phyloP scores from a whole-genome alignment of 2,113 vertebrate genomes.

The Diadophis punctatus region DNA sequence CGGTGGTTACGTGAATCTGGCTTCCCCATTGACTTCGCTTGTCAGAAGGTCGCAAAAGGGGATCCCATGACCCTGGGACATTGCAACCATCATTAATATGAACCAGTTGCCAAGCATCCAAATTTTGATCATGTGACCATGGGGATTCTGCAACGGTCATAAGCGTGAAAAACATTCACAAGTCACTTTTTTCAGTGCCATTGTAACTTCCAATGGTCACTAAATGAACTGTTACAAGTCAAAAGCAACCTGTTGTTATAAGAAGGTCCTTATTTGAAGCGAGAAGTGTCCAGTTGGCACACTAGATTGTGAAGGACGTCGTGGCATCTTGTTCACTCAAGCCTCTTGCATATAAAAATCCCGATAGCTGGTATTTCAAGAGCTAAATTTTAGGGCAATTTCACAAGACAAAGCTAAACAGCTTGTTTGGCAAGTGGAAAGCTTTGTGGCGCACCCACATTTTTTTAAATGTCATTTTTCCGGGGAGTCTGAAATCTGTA shows the following conservation, averaged over 20 bases:
- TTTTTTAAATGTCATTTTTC: background rate
- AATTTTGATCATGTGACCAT: no score
- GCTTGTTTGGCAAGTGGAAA: background rate
- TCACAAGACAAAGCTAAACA: background rate
- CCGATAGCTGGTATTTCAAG: background rate
- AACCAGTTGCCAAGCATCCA: no score
- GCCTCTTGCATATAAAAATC: background rate
- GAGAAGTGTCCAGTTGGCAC: background rate
- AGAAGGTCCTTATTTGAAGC: background rate
- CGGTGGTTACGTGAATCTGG: no score
- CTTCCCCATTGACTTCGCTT: no score
- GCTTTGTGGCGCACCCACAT: background rate
- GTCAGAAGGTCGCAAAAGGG: no score
- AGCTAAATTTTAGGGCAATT: background rate
- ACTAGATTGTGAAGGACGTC: background rate
- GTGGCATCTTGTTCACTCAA: background rate
- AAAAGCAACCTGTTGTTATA: background rate
- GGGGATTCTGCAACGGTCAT: no score
- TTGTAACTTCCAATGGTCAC: background rate
- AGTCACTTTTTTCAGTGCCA: background rate
- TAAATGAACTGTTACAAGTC: background rate
- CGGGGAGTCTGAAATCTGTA: background rate
- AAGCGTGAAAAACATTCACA: background rate
- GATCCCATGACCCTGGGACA: no score
- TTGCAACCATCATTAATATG: no score